Evolutionary conservation across 2,797 vertebrate genomes (phyloP).

Genomic region (Eleutherodactylus coqui): DNA sequence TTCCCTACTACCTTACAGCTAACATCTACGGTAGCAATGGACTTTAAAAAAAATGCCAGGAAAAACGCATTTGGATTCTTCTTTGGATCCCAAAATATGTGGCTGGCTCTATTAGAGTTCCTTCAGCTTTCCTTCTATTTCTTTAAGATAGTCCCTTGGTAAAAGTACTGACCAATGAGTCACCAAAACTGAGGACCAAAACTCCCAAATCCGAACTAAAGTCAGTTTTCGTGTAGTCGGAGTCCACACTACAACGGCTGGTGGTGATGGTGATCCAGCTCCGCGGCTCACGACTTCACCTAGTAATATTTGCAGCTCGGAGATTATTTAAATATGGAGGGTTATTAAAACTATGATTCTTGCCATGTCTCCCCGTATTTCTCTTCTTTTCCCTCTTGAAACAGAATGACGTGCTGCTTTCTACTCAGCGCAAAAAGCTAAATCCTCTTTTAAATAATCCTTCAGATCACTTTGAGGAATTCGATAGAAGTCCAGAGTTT

Average conservation of each 20-base stretch:
- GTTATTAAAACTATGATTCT: slow-evolving; percentile 55
- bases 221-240: not conserved
- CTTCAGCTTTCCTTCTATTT: too few species aligned
- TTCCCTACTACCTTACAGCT: too few species aligned
- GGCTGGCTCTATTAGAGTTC: too few species aligned
- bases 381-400: not conserved
- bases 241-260: not conserved
- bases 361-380: slow-evolving; percentile 35
- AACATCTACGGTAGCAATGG: too few species aligned
- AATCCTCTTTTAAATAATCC: slow-evolving; percentile 53
- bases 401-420: slow-evolving; percentile 24
- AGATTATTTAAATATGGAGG: slow-evolving; percentile 49
- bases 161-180: not conserved
- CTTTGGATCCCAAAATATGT: too few species aligned
- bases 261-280: not conserved
- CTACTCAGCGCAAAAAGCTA: slow-evolving; percentile 31
- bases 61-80: too few species aligned
- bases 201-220: not conserved
- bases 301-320: not conserved
- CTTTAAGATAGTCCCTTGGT: not conserved
- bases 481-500: slow-evolving; percentile 36
- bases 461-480: slow-evolving; percentile 37
- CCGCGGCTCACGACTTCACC: not conserved
- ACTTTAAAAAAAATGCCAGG: too few species aligned
- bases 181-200: not conserved